Evolutionary conservation across 2,888 invertebrate species (phyloP).

Genomic region (Nomada fucata): DNA sequence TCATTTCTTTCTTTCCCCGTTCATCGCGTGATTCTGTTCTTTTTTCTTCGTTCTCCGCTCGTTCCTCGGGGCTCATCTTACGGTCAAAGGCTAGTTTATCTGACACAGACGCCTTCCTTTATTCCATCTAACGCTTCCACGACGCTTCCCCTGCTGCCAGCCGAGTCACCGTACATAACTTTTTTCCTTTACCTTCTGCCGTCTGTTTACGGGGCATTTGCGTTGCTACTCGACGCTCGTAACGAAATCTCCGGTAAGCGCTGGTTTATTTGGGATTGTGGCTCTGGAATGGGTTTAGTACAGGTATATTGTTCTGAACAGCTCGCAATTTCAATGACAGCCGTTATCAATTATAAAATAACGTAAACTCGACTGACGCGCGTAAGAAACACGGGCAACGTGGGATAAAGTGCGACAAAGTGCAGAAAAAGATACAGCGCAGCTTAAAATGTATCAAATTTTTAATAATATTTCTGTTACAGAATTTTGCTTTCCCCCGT

Average conservation of each 20-base stretch:
- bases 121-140: too few relatives aligned
- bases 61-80: slow-evolving; percentile 48
- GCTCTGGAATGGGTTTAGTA: not conserved
- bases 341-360: too few relatives aligned
- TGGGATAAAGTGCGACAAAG: too few relatives aligned
- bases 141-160: too few relatives aligned
- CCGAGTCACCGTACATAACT: slow-evolving; percentile 50
- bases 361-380: too few relatives aligned
- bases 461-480: too few relatives aligned
- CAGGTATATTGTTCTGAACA: not conserved
- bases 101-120: slow-evolving; percentile 28
- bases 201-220: slow-evolving; percentile 37
- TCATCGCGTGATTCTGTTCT: not conserved
- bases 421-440: too few relatives aligned
- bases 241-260: slow-evolving; percentile 6
- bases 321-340: too few relatives aligned
- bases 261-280: not conserved
- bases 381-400: too few relatives aligned
- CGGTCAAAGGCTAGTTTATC: slow-evolving; percentile 41
- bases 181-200: slow-evolving; percentile 27
- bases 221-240: not conserved
- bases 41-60: not conserved
- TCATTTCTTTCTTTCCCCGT: slow-evolving; percentile 21
- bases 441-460: too few relatives aligned
- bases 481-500: too few relatives aligned